Percentiles rank a stretch among this genome's conserved stretches.
Conservation (phyloP, 35 echinoderm and acorn worm genomes). For the Heliocidaris erythrogramma region DNA sequence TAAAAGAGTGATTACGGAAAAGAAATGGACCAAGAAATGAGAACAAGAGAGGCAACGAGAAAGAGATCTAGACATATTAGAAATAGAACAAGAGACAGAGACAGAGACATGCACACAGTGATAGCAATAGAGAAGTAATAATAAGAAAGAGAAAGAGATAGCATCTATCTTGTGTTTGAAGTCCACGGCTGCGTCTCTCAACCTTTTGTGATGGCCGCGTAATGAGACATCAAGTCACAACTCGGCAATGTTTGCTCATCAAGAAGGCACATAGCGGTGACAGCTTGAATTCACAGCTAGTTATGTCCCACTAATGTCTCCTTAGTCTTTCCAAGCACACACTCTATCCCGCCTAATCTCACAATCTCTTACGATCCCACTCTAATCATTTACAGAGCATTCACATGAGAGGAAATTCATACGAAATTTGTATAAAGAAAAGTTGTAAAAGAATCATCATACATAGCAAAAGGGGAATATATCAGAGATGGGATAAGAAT, state of each 20-base stretch:
- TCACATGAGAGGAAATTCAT: neutral
- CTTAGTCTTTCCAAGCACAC: neutral
- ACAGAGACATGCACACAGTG: neutral
- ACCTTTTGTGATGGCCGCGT: neutral
- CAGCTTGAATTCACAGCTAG: constrained; percentile 26
- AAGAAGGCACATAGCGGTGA: neutral
- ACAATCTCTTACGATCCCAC: neutral
- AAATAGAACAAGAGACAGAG: too few relatives aligned
- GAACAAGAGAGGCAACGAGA: too few relatives aligned
- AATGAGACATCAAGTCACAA: constrained; percentile 17
- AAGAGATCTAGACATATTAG: too few relatives aligned
- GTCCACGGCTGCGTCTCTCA: neutral
- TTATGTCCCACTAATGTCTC: constrained; percentile 21
- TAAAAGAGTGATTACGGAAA: too few relatives aligned
- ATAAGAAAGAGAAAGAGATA: neutral
- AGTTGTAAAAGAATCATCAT: too few relatives aligned
- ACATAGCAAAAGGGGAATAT: too few relatives aligned
- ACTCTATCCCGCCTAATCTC: neutral
- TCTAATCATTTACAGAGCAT: neutral
- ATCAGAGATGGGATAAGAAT: too few relatives aligned
- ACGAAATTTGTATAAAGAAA: neutral
- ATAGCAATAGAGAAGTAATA: neutral
- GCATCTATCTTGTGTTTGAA: neutral
- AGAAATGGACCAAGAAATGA: too few relatives aligned
- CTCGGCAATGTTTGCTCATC: neutral